Conservation (phyloP, 2,113 vertebrate species). For the Rhagologus leucostigma region DNA sequence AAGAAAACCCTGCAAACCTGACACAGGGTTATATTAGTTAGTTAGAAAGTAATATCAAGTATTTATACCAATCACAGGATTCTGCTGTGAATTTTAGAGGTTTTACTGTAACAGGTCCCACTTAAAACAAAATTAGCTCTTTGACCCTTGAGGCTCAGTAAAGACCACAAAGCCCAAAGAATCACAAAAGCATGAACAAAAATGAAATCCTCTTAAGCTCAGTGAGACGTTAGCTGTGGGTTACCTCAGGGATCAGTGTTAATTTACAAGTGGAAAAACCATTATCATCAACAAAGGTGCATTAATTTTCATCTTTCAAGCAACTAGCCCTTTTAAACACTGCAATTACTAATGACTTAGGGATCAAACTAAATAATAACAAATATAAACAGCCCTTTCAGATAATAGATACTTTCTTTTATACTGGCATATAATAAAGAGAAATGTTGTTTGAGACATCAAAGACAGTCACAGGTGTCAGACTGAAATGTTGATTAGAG, state of each 20-base stretch:
- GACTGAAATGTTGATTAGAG: neutral
- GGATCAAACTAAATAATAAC: neutral
- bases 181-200: neutral
- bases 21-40: neutral
- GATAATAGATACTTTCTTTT: neutral
- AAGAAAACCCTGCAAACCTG: neutral
- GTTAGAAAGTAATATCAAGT: neutral
- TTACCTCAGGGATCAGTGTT: neutral
- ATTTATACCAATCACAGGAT: neutral
- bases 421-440: neutral
- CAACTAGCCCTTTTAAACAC: neutral
- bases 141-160: neutral
- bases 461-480: neutral
- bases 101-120: neutral
- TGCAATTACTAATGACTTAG: neutral
- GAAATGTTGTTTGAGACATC: neutral
- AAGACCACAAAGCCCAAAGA: neutral
- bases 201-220: neutral
- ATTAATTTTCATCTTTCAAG: constrained; percentile 26
- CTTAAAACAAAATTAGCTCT: neutral
- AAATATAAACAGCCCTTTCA: neutral
- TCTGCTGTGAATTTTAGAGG: neutral
- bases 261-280: neutral
- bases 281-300: neutral
- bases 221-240: neutral